These are phyloP conservation scores for Neoitamus cyanurus DNA, from an alignment of 2,888 invertebrate genomes.

Conservation along the genomic window DNA sequence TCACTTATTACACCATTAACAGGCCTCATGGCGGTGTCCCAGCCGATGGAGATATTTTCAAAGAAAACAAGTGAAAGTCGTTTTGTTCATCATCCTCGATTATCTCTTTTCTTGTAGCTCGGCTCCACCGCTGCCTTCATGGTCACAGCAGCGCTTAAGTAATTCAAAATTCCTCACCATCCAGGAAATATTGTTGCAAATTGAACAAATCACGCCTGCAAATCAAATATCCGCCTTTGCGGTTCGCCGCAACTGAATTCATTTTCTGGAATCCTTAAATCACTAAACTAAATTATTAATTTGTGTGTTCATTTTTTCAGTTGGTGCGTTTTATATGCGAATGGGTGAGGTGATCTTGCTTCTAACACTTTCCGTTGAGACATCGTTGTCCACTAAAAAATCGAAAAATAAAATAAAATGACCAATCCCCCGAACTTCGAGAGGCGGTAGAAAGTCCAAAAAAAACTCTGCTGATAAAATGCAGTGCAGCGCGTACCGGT, in stretches of 20 bases:
- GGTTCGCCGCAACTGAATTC: background rate
- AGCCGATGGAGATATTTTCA: background rate
- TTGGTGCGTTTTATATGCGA: too few relatives aligned
- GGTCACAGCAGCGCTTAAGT: background rate
- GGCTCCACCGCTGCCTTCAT: background rate
- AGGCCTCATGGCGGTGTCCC: background rate
- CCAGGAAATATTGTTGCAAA: background rate
- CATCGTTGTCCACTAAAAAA: background rate
- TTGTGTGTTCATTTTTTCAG: too few relatives aligned
- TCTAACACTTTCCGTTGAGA: background rate
- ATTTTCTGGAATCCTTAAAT: background rate
- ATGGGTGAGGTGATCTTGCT: background rate
- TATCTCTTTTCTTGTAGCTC: background rate
- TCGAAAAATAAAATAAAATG: background rate
- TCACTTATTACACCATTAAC: background rate
- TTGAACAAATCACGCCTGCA: background rate
- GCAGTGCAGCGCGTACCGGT: background rate
- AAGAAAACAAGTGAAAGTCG: slow-evolving; percentile 18
- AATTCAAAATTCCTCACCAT: background rate
- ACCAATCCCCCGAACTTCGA: background rate
- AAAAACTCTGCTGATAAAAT: background rate
- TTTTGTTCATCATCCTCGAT: slow-evolving; percentile 13
- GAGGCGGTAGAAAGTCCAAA: background rate
- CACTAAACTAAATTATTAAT: background rate
- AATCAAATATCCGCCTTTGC: background rate